Percentiles rank a stretch among this genome's conserved stretches.
Evolutionary conservation across 2,797 vertebrate species (phyloP).

Genomic region (Amblyraja radiata): DNA sequence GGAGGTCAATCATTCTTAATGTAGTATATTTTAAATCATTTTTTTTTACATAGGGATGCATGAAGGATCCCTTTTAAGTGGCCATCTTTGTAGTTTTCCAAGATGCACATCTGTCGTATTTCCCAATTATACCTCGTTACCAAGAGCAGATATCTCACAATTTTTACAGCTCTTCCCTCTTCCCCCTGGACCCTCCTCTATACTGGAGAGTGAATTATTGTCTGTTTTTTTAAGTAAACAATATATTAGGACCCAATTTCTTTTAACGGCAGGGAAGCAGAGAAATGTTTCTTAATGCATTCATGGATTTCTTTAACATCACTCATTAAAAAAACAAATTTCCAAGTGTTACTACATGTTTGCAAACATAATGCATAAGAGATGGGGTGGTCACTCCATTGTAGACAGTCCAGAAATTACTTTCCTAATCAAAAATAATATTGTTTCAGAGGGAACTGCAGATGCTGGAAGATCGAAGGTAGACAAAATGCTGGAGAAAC

Average conservation of each 20-base stretch:
- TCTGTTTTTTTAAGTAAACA: slow-evolving; percentile 22
- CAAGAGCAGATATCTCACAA: slow-evolving; percentile 13
- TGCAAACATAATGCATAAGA: neutral
- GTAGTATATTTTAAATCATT: neutral
- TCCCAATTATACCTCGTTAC: slow-evolving; percentile 11
- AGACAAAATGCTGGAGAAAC: no score
- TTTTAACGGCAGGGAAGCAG: neutral
- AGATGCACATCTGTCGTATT: no score
- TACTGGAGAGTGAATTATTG: neutral
- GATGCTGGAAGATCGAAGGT: no score
- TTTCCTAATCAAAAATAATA: no score
- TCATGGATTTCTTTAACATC: neutral
- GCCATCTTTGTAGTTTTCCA: neutral
- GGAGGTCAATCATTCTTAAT: no score
- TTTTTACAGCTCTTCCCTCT: neutral
- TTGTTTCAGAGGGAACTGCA: no score
- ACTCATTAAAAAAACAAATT: neutral
- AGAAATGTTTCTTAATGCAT: slow-evolving; percentile 17
- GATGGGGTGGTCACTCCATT: no score
- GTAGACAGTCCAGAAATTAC: no score
- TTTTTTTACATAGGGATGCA: neutral
- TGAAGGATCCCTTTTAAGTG: neutral
- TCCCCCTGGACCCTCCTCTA: neutral
- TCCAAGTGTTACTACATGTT: neutral
- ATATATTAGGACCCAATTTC: slow-evolving; percentile 28